These are phyloP conservation scores for Camponotus floridanus DNA, from an alignment of 1,140 invertebrate genomes.

Conservation along the genomic window DNA sequence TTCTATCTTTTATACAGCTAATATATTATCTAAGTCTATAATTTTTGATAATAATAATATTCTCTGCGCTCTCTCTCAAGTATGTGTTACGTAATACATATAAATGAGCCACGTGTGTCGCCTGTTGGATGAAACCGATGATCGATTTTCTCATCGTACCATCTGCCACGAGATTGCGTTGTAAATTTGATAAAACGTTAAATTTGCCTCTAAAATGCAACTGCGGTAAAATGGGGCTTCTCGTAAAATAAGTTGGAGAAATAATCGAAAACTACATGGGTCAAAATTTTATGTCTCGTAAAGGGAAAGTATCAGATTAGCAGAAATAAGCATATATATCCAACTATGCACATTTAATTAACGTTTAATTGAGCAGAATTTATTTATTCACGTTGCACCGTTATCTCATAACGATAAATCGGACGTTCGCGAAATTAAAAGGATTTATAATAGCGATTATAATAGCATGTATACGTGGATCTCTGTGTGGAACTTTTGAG, in stretches of 20 bases:
- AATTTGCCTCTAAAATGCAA: background rate
- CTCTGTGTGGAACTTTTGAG: background rate
- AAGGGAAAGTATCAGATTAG: too few species aligned
- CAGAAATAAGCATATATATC: too few species aligned
- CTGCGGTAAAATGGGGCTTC: background rate
- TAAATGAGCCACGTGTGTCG: background rate
- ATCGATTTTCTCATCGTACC: background rate
- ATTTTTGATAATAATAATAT: slow-evolving; percentile 28
- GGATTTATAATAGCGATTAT: slow-evolving; percentile 1
- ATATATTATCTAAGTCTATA: background rate
- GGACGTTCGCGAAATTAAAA: background rate
- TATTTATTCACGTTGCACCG: background rate
- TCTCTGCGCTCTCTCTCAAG: background rate
- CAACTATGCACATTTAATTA: slow-evolving; percentile 5
- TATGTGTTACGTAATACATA: slow-evolving; percentile 9
- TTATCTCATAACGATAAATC: slow-evolving; percentile 23
- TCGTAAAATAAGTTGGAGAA: too few species aligned
- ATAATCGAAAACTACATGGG: too few species aligned
- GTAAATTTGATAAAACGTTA: slow-evolving; percentile 10
- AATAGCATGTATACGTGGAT: background rate
- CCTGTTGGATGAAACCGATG: background rate
- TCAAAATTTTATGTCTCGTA: too few species aligned
- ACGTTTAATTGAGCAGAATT: slow-evolving; percentile 29
- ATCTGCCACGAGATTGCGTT: background rate
- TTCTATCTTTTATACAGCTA: too few species aligned